Evolutionary conservation across 2,113 vertebrate genomes (phyloP), one percentile per base, ranked within the genome.

Genomic region (Nerophis lumbriciformis): DNA sequence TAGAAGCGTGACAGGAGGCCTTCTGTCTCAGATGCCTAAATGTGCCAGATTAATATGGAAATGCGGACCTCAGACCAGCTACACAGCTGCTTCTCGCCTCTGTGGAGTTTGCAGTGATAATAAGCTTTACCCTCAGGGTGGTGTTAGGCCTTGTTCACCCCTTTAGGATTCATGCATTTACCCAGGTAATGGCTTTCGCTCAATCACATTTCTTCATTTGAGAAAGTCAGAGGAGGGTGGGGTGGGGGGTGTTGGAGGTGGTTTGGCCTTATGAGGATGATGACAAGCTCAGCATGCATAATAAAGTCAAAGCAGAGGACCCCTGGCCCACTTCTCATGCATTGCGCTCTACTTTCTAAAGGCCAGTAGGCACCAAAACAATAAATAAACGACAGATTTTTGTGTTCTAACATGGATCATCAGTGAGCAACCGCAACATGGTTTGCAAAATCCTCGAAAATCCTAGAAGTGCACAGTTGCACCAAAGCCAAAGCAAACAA

Each of bases 151-250:
- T 86, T 78, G 83, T 78, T 78, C 79, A 80, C 75, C 86, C 79
- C 82, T 85, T 82, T 74, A 85, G 82, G 87, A 89, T 84, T 86
- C 82, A 76, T 87, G 87, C 76, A 88, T 89, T 89, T 88, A 87
- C 82, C 66, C 76, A 87, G 86, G 83, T 84, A 88, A 91, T 86
- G 82, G 84, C 83, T 83, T 88, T 86, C 79, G 49, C 77, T 85
- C 79, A 82, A 88, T 88, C 86, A 86, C 80, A 87, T 85, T 83
- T 82, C 78, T 82, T 88, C 78, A 80, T 85, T 83, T 82, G 79
- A 78, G 77, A 85, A 83, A 85, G 72, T 77, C 72, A 60, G 60
- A 62, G 68, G 68, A 69, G 61, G 81, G 57, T 53, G 63, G 63
- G 48, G 68, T 48, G 62, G 60, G 60, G 38, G 53, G n/a, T 65